Base-by-base conservation (phyloP, 2,113 vertebrate species). In the Scopus umbretta region DNA sequence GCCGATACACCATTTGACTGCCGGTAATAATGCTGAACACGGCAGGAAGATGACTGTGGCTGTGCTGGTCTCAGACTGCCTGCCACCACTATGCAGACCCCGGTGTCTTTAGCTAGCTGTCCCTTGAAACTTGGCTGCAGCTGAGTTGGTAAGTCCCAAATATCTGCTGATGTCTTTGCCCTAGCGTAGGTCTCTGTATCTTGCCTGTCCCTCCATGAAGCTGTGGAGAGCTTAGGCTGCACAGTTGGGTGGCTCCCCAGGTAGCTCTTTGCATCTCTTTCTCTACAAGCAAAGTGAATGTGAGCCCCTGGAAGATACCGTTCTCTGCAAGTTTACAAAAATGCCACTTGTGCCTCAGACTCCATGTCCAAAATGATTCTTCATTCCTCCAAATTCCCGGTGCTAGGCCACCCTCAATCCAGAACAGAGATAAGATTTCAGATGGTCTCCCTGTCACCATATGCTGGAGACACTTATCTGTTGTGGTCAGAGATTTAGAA, bases 41-140 rank as follows among this genome's bases (percentile, higher is more conserved):
- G 59, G 70, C 70, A 56, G 66, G 30, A 47, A 47, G 56, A 3
- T 61, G 72, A 5, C 32, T 30, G 17, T 61, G 74, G 21, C 58
- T 12, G 6, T 45, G 66, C 43, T 71, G 45, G 9, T 42, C 20
- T 50, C 45, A 12, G 13, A 50, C 34, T 45, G 76, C 27, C 38
- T 63, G 47, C 80, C 49, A 58, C 2, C 47, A 5, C 6, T 0
- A 0, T 4, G 11, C 61, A n/a, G 52, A 14, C 29, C 72, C 26
- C n/a, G 29, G 5, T 55, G 85, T 34, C 74, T 53, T 49, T 36
- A 45, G 36, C 36, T 49, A n/a, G 23, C 23, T 53, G 27, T 32
- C n/a, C 27, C 56, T 38, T 7, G 11, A 62, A 83, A 56, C 43
- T 52, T 1, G 0, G 17, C 67, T 59, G 78, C 58, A 72, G 62